Base-by-base conservation (phyloP, 2,113 vertebrate species). In the Tragelaphus strepsiceros region DNA sequence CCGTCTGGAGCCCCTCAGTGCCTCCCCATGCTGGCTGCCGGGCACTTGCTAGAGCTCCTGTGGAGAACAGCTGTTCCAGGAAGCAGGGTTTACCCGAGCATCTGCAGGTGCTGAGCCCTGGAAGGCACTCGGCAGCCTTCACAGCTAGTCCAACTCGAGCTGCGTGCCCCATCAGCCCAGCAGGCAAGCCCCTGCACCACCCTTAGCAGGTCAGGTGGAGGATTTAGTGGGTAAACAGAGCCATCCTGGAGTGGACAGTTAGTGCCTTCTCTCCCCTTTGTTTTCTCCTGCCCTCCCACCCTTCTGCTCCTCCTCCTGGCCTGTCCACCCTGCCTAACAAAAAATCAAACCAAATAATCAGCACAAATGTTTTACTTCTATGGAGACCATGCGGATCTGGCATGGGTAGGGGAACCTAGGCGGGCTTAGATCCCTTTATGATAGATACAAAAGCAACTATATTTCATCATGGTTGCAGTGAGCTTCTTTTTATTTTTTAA, bases 31-130 rank as follows among this genome's bases (percentile, higher is more conserved):
- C 87, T 19, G 71, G 67, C 51, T 93, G 97, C 56, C 2, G 90
- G 92, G 94, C 95, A 82, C 46, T 96, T 92, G 5, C 94, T 46
- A 14, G 77, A 21, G 35, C 94, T 85, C 96, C 97, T n/a, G 59
- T 90, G 58, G 96, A 97, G 90, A 98, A 95, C 90, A 97, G 97
- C 97, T 98, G 61, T 77, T 97, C 35, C 93, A 83, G 97, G 30
- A 91, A 95, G 88, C 94, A 67, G 43, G 95, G 53, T 30, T 97
- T 81, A 91, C 91, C 82, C 87, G 92, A 97, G 74, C 54, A 13
- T 84, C 95, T 97, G 94, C 97, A 98, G 92, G 74, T 98, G 97
- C 6, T 88, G 54, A 87, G 88, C 80, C 95, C 39, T 10, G 59
- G 90, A 97, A 95, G 95, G 82, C 78, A 7, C 90, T 92, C 11